These are phyloP conservation scores for Hypselothyrea guttata DNA, from an alignment of 2,888 invertebrate species.

Conservation along the genomic window DNA sequence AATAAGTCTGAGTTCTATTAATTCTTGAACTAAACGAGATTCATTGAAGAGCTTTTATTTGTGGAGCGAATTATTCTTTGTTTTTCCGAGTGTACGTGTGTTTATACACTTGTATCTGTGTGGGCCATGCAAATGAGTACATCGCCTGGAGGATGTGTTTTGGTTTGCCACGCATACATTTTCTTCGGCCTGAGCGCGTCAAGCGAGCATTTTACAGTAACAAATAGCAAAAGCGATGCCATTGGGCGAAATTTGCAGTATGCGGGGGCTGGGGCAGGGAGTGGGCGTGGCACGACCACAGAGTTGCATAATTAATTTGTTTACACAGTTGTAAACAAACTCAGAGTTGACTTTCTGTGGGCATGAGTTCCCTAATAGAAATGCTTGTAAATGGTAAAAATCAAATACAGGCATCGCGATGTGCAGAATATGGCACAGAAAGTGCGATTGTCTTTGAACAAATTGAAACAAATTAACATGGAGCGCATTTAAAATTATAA, in stretches of 20 bases:
- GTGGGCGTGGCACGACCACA: neutral
- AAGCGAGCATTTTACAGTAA: slow-evolving; percentile 46
- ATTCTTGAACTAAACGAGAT: no score
- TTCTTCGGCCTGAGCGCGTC: slow-evolving; percentile 57
- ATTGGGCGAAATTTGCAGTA: no score
- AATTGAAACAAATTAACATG: no score
- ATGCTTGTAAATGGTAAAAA: slow-evolving; percentile 30
- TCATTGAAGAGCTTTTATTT: no score
- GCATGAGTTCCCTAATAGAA: slow-evolving; percentile 23
- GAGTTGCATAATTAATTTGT: slow-evolving; percentile 74
- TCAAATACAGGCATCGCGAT: neutral
- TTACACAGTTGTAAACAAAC: slow-evolving; percentile 73
- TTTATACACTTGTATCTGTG: slow-evolving; percentile 6
- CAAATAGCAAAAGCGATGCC: slow-evolving; percentile 55
- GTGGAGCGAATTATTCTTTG: no score
- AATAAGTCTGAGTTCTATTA: no score
- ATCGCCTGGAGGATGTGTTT: slow-evolving; percentile 56
- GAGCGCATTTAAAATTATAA: no score
- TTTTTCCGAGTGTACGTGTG: slow-evolving; percentile 15
- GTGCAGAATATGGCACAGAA: no score
- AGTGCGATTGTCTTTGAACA: no score
- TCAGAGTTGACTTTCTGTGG: slow-evolving; percentile 24
- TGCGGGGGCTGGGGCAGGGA: neutral
- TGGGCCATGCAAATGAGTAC: slow-evolving; percentile 55
- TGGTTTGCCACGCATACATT: slow-evolving; percentile 69